A percentile compares a stretch with the other conserved stretches of the same genome.
Conservation (phyloP, 2,888 invertebrate species). For the Cosmorhoe ocellata region DNA sequence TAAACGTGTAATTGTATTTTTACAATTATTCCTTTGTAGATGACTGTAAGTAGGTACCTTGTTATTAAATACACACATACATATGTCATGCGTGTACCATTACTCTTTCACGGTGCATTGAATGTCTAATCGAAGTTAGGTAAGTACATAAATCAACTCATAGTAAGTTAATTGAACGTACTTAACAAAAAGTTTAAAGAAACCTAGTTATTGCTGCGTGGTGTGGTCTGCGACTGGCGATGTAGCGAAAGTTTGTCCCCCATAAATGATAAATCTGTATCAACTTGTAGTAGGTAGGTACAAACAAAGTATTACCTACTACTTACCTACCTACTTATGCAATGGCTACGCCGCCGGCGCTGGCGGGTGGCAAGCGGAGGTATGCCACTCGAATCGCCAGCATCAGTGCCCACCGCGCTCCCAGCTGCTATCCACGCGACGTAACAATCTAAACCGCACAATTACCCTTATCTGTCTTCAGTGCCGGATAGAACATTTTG, state of each 20-base stretch:
- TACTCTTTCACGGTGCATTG: conserved; percentile 32
- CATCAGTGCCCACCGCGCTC: conserved; percentile 57
- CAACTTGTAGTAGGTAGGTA: conserved; percentile 45
- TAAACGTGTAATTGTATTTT: too few species aligned
- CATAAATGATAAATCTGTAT: conserved; percentile 78
- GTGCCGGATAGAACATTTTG: conserved; percentile 4
- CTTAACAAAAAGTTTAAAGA: conserved; percentile 21
- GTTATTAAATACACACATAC: background rate
- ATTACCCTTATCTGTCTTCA: background rate
- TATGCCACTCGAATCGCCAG: conserved; percentile 47
- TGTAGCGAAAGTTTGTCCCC: conserved; percentile 80
- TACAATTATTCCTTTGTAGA: too few species aligned
- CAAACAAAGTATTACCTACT: conserved; percentile 19
- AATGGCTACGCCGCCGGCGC: conserved; percentile 40
- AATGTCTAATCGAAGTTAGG: conserved; percentile 15
- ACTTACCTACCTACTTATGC: conserved; percentile 60
- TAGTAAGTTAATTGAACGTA: too few species aligned
- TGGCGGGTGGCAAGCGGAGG: conserved; percentile 14
- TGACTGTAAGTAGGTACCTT: too few species aligned
- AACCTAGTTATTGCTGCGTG: conserved; percentile 1
- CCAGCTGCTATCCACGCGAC: conserved; percentile 43
- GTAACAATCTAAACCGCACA: conserved; percentile 17
- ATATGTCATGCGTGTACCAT: conserved; percentile 20
- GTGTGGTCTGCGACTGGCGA: conserved; percentile 1
- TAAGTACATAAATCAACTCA: too few species aligned